A percentile compares a stretch with the other conserved stretches of the same genome.
These are phyloP conservation scores for Formica exsecta DNA, from an alignment of 1,140 invertebrate genomes.

Conservation along the genomic window DNA sequence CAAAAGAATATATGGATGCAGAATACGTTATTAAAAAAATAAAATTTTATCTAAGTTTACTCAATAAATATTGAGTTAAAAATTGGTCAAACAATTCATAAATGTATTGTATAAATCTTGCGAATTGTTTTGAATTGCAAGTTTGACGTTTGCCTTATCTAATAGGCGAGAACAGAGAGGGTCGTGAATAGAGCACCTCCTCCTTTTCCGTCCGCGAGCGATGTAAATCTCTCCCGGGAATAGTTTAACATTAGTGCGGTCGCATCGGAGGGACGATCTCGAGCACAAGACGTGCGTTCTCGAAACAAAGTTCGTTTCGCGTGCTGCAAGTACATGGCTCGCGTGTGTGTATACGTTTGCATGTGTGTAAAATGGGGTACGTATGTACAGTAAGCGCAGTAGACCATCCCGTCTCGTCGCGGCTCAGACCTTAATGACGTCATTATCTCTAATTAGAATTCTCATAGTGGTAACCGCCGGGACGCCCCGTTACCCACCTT, in stretches of 20 bases:
- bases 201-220: conserved; percentile 41
- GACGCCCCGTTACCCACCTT: conserved; percentile 75
- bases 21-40: background rate
- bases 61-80: background rate
- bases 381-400: conserved; percentile 80
- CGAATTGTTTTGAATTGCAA: background rate
- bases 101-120: background rate
- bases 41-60: background rate
- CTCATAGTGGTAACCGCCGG: conserved; percentile 74
- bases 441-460: conserved; percentile 86
- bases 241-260: conserved; percentile 49
- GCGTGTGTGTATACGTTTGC: conserved; percentile 23
- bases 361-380: conserved; percentile 62
- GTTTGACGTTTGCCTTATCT: conserved; percentile 32
- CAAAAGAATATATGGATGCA: background rate
- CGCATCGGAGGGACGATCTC: conserved; percentile 45
- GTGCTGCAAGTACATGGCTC: conserved; percentile 62
- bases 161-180: background rate
- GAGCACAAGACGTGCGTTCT: conserved; percentile 37
- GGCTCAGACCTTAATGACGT: conserved; percentile 85
- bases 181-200: background rate
- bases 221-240: conserved; percentile 39
- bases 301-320: conserved; percentile 63
- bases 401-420: conserved; percentile 84
- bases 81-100: background rate